Evolutionary conservation across 2,797 vertebrate species (phyloP).

Genomic region (Gallinago stenura): DNA sequence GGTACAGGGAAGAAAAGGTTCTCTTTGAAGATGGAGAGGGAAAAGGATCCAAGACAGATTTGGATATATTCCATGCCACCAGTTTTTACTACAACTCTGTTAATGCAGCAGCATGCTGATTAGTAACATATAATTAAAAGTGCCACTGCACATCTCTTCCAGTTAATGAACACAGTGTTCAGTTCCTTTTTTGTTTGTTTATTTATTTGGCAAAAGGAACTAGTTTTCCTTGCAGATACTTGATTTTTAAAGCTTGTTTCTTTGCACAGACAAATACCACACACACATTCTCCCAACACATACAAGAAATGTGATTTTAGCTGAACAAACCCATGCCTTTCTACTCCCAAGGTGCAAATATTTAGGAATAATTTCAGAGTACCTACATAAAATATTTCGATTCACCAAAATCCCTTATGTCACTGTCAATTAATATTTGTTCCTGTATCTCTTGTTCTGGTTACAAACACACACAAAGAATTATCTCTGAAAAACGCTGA

Average conservation of each 20-base stretch:
- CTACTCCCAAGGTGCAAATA: background rate
- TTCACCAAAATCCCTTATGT: background rate
- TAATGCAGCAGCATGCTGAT: constrained; percentile 69
- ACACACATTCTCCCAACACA: background rate
- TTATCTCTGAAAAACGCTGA: background rate
- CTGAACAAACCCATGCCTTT: background rate
- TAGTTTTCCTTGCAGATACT: constrained; percentile 25
- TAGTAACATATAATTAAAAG: constrained; percentile 70
- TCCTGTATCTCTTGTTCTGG: background rate
- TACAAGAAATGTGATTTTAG: background rate
- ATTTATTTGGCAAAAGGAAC: constrained; percentile 49
- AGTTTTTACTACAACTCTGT: constrained; percentile 58
- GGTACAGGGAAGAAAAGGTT: constrained; percentile 38
- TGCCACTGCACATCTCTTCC: constrained; percentile 64
- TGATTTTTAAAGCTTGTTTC: constrained; percentile 34
- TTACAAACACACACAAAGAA: background rate
- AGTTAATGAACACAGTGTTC: constrained; percentile 68
- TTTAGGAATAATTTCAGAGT: background rate
- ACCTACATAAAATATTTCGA: background rate
- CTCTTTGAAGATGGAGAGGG: constrained; percentile 44
- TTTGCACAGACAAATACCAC: background rate
- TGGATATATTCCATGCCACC: constrained; percentile 61
- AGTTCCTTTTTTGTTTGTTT: constrained; percentile 53
- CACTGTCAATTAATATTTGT: background rate
- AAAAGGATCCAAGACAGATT: constrained; percentile 53